Evolutionary conservation across 1,140 invertebrate genomes (phyloP).

Genomic region (Drosophila auraria): DNA sequence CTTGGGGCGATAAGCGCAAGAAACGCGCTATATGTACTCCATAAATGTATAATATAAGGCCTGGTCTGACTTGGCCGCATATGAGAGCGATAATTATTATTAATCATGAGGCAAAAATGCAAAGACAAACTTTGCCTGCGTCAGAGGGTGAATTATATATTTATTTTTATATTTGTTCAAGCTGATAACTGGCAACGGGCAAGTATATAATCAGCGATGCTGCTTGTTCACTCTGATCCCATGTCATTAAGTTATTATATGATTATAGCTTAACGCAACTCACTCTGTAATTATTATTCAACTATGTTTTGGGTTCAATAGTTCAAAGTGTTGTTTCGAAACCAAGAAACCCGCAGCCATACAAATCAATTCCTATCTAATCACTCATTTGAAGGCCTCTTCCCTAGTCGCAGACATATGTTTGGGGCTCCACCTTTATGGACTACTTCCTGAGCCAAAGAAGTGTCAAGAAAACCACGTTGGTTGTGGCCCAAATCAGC

Average conservation of each 20-base stretch:
- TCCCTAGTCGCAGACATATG: not conserved
- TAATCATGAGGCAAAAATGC: conserved; percentile 51
- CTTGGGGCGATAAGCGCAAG: conserved; percentile 32
- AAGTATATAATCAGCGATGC: not conserved
- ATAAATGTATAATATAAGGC: conserved; percentile 21
- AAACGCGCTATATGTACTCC: conserved; percentile 5
- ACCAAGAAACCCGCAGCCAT: not conserved
- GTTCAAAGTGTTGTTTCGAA: not conserved
- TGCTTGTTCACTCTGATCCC: not conserved
- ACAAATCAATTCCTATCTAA: conserved; percentile 18
- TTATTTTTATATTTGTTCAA: conserved; percentile 25
- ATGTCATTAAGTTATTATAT: conserved; percentile 5
- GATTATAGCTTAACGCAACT: not conserved
- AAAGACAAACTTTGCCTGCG: conserved; percentile 44
- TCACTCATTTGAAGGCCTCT: conserved; percentile 15
- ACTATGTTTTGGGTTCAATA: not conserved
- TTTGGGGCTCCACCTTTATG: conserved; percentile 24
- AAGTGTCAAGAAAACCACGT: not conserved
- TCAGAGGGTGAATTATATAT: conserved; percentile 17
- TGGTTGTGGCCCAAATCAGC: conserved; percentile 34
- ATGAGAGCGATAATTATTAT: conserved; percentile 42
- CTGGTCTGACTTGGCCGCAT: conserved; percentile 39
- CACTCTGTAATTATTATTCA: not conserved
- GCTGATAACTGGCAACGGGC: conserved; percentile 12
- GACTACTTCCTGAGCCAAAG: conserved; percentile 27